Evolutionary conservation across 2,113 vertebrate species (phyloP).

Genomic region (Chloebia gouldiae): DNA sequence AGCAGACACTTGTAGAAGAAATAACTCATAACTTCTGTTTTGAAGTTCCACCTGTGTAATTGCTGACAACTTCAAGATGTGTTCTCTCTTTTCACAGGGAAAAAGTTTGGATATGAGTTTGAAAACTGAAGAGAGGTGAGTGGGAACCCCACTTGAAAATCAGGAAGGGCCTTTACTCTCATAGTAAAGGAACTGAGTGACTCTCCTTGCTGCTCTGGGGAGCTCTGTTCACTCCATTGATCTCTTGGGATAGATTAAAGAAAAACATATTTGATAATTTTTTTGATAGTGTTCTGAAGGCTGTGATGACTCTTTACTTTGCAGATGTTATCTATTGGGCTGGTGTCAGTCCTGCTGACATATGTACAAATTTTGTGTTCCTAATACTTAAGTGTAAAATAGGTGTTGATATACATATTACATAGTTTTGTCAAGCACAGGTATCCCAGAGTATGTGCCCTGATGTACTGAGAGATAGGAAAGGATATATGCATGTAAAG

Average conservation of each 20-base stretch:
- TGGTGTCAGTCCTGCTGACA: not conserved
- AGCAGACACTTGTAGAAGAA: not conserved
- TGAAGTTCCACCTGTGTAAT: not conserved
- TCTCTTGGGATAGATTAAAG: not conserved
- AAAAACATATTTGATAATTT: not conserved
- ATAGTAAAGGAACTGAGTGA: not conserved
- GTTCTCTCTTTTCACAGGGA: conserved; percentile 60
- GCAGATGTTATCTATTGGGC: not conserved
- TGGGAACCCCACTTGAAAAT: not conserved
- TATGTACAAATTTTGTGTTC: not conserved
- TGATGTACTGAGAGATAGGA: not conserved
- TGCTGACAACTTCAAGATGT: not conserved
- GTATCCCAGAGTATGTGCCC: not conserved
- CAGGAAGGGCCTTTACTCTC: not conserved
- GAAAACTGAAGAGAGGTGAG: conserved; percentile 74
- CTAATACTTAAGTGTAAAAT: not conserved
- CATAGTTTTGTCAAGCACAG: not conserved
- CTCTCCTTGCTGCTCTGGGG: not conserved
- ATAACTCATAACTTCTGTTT: not conserved
- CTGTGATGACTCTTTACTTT: not conserved
- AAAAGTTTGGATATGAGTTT: conserved; percentile 61
- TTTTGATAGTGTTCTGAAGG: not conserved
- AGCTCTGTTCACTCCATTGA: not conserved
- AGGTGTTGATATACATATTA: not conserved
- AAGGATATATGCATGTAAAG: not conserved